Base-by-base conservation (phyloP, 2,797 vertebrate species). In the Melanotaenia trifasciata region DNA sequence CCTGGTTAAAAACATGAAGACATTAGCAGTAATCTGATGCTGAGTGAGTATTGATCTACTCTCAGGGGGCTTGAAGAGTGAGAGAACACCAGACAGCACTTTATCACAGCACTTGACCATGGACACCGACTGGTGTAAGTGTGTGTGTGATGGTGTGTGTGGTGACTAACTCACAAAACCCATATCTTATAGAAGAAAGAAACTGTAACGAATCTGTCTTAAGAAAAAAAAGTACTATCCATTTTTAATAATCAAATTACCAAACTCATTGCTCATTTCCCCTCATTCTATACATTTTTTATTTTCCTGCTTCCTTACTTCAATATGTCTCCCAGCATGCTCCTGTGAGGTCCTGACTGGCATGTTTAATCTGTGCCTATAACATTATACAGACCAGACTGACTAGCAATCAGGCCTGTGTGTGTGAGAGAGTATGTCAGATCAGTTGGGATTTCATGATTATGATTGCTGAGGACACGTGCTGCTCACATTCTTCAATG, bases 1-100 rank as follows among this genome's bases (percentile, higher is more conserved):
- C 74, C 85, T 92, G 89, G 90, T 92, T 91, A 92, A 93, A 89
- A 88, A 89, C 88, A 90, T 89, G 74, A 91, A 89, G 90, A 92
- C 91, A 93, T 93, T 93, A 91, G 88, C 38, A 18, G 92, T 89
- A 92, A 93, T 79, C 65, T 72, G 88, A 93, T 74, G 77, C 91
- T 88, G 84, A 85, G 88, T 71, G 87, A 89, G 77, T 90, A 93
- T 93, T 84, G 91, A 93, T 93, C 90, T 83, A 58, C 87, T 92
- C 89, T 88, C 90, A 70, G 78, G 91, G 84, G 92, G 78, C 70
- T 85, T 64, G 36, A 40, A 57, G 79, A 89, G 90, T 90, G 89
- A 89, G 80, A 87, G 87, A 89, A 90, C 85, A 88, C 70, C 89
- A 93, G 81, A 90, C 90, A 87, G 84, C 90, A 91, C 87, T 92